These are phyloP conservation scores for Euproctis similis DNA, from an alignment of 2,888 invertebrate species.

Conservation along the genomic window DNA sequence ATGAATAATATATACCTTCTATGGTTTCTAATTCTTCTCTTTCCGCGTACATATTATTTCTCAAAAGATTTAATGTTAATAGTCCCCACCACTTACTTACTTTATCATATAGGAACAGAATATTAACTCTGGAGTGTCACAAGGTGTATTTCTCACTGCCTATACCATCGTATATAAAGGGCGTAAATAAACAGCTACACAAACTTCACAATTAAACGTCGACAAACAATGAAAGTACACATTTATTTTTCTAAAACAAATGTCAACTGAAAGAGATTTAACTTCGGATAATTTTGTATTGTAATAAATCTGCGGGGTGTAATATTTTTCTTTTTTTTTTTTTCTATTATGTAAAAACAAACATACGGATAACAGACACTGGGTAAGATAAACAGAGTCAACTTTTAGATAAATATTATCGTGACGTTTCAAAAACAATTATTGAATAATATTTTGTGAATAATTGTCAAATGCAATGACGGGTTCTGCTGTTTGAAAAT, in stretches of 20 bases:
- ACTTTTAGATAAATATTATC: slow-evolving; percentile 21
- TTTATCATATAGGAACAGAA: no score
- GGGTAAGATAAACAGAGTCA: slow-evolving; percentile 13
- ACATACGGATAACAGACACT: slow-evolving; percentile 20
- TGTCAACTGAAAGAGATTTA: slow-evolving; percentile 24
- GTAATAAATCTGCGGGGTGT: slow-evolving; percentile 24
- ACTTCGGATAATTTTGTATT: slow-evolving; percentile 26
- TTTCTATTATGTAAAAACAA: slow-evolving; percentile 25
- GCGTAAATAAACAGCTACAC: no score
- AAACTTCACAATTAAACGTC: neutral
- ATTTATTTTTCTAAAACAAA: slow-evolving; percentile 20
- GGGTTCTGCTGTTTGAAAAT: no score
- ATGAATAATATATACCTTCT: no score
- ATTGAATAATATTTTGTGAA: slow-evolving; percentile 17
- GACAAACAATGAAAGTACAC: slow-evolving; percentile 9
- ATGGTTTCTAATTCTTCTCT: no score
- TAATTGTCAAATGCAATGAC: no score
- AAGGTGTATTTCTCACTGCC: no score
- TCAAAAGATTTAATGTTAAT: no score
- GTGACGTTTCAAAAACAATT: slow-evolving; percentile 14
- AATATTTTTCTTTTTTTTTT: slow-evolving; percentile 24
- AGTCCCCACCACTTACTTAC: no score
- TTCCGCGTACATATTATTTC: no score
- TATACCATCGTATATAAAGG: no score
- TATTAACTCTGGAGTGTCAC: no score